phyloP scores from a whole-genome alignment of 2,797 vertebrate genomes.

The Cuculus canorus region DNA sequence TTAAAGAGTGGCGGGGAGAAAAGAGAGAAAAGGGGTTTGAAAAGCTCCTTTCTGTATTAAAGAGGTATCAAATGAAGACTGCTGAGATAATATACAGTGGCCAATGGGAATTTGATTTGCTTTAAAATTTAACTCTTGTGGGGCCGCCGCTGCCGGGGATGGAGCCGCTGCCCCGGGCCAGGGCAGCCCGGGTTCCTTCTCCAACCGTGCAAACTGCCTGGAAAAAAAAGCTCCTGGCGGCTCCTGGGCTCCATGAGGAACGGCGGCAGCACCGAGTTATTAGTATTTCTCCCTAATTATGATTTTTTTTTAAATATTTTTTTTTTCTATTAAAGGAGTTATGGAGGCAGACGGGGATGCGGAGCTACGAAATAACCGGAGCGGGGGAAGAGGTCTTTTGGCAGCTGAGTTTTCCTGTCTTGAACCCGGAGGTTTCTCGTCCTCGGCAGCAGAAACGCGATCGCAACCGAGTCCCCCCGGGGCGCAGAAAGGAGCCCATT shows the following conservation, averaged over 20 bases:
- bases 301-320: neutral
- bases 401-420: neutral
- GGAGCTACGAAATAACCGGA: neutral
- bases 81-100: slow-evolving; percentile 84
- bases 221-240: neutral
- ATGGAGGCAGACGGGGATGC: neutral
- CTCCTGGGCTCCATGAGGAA: neutral
- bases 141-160: slow-evolving; percentile 11
- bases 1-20: slow-evolving; percentile 72
- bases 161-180: neutral
- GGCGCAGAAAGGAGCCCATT: slow-evolving; percentile 74
- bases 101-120: slow-evolving; percentile 87
- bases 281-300: neutral
- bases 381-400: neutral
- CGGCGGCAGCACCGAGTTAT: neutral
- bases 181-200: neutral
- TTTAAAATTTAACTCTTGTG: slow-evolving; percentile 85
- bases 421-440: slow-evolving; percentile 15
- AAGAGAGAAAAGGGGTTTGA: slow-evolving; percentile 71
- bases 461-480: slow-evolving; percentile 26
- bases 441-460: slow-evolving; percentile 43
- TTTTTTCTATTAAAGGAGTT: no score
- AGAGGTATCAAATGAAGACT: slow-evolving; percentile 86
- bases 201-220: neutral
- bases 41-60: slow-evolving; percentile 83